phyloP scores from a whole-genome alignment of 2,797 vertebrate species.

The Chloroceryle amazona region DNA sequence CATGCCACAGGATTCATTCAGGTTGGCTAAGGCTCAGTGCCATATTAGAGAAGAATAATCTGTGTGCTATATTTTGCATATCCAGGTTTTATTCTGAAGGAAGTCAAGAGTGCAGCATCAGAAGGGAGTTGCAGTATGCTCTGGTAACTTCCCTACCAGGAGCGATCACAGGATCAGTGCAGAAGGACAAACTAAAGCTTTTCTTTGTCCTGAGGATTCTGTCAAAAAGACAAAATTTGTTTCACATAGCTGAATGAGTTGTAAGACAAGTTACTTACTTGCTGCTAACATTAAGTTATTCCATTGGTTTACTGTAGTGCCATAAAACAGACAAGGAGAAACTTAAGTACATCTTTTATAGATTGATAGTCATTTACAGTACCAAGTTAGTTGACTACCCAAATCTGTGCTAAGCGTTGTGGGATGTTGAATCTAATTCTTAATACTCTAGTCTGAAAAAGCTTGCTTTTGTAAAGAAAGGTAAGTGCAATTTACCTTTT shows the following conservation, averaged over 20 bases:
- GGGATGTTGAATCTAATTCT: slow-evolving; percentile 53
- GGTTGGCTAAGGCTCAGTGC: not conserved
- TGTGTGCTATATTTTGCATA: not conserved
- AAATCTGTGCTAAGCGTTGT: slow-evolving; percentile 1
- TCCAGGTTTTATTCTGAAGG: slow-evolving; percentile 5
- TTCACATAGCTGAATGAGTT: not conserved
- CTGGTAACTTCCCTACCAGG: not conserved
- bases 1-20: not conserved
- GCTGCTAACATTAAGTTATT: not conserved
- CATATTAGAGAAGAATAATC: not conserved
- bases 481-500: slow-evolving; percentile 42
- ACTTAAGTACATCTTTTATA: not conserved
- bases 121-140: not conserved
- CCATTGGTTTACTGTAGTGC: not conserved
- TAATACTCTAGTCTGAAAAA: slow-evolving; percentile 59
- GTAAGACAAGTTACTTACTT: not conserved
- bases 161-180: not conserved
- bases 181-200: not conserved
- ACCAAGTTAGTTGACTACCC: not conserved
- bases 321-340: not conserved
- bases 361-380: not conserved
- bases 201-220: not conserved
- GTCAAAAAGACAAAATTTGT: not conserved
- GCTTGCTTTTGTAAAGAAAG: slow-evolving; percentile 58
- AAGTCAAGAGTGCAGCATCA: not conserved